Evolutionary conservation across 1,140 invertebrate species (phyloP).

Genomic region (Caerostris darwini): DNA sequence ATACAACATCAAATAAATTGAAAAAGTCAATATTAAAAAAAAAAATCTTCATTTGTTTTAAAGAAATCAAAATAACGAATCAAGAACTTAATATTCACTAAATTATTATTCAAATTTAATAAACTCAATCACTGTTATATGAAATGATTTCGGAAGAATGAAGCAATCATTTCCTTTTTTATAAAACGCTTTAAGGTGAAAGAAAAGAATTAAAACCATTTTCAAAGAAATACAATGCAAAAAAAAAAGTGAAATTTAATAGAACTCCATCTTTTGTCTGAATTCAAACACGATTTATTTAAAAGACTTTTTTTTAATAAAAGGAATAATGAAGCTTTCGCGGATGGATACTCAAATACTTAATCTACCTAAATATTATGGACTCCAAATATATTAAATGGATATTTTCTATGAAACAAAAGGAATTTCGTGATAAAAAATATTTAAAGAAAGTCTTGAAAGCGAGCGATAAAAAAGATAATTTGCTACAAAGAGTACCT

Average conservation of each 20-base stretch:
- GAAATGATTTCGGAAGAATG: background rate
- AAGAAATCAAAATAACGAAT: no score
- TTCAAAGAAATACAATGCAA: background rate
- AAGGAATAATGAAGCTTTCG: background rate
- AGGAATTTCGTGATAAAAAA: background rate
- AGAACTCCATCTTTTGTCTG: background rate
- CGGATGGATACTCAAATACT: background rate
- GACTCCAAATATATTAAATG: background rate
- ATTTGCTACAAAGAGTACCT: background rate
- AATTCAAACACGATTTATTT: background rate
- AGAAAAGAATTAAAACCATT: background rate
- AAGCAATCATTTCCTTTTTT: background rate
- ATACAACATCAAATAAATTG: no score
- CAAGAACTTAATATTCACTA: no score
- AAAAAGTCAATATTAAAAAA: no score
- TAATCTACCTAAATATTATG: background rate
- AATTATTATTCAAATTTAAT: no score
- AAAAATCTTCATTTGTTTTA: no score
- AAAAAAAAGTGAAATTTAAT: background rate
- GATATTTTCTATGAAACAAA: background rate
- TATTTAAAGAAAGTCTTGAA: background rate
- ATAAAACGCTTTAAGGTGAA: background rate
- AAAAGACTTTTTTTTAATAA: background rate
- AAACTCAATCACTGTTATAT: background rate
- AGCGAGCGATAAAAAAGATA: background rate